These are phyloP conservation scores for Steinernema khuongi DNA, from an alignment of 1,140 invertebrate species.

Conservation along the genomic window DNA sequence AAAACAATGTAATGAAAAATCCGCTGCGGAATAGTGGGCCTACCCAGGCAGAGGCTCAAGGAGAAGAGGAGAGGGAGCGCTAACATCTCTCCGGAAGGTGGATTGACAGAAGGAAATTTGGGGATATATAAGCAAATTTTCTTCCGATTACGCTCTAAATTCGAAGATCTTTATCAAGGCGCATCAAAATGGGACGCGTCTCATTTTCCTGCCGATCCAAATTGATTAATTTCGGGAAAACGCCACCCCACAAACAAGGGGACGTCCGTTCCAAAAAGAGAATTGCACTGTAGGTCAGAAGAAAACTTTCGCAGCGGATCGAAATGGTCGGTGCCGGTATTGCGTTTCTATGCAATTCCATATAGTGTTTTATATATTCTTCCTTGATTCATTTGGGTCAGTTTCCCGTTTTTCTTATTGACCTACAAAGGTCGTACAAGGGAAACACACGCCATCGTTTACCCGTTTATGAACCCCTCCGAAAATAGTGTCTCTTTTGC, in stretches of 20 bases:
- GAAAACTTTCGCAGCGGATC: not conserved
- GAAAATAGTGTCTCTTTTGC: not conserved
- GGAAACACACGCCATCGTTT: not conserved
- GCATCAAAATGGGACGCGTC: not conserved
- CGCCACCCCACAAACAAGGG: not conserved
- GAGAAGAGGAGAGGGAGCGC: not conserved
- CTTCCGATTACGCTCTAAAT: slow-evolving; percentile 5
- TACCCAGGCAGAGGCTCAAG: not conserved
- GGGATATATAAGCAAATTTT: not conserved
- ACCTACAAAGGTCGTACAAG: slow-evolving; percentile 9
- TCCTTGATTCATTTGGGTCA: slow-evolving; percentile 10
- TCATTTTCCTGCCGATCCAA: not conserved
- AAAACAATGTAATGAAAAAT: not conserved
- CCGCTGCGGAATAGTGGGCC: not conserved
- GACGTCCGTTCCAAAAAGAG: not conserved
- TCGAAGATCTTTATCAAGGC: not conserved
- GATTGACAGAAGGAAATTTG: not conserved
- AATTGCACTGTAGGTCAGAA: no score
- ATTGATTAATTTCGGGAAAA: slow-evolving; percentile 9
- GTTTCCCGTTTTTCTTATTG: slow-evolving; percentile 8
- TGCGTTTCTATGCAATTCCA: not conserved
- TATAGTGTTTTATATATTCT: not conserved
- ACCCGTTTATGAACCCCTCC: not conserved
- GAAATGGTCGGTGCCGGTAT: no score
- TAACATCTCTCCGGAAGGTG: not conserved